Evolutionary conservation across 1,140 invertebrate species (phyloP), one percentile per base, ranked within the genome.

Genomic region (Rhopalosiphum padi): DNA sequence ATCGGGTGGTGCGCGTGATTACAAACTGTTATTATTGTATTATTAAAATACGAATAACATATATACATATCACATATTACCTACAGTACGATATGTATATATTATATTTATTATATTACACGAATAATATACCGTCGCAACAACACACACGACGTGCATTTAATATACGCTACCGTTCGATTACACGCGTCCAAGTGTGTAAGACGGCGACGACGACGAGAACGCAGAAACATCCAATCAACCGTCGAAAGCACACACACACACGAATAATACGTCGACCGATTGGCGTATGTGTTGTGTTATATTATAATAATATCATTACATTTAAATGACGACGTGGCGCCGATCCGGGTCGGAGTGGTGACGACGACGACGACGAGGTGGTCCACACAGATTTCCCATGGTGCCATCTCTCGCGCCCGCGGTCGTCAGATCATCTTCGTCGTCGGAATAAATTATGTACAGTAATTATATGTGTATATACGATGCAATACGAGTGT

Each of bases 361-460:
- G 30, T 25, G 35, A 41, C 68, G 68, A n/a, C 68, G 30, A 15
- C n/a, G 77, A n/a, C 23, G 30, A n/a, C 15, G 60, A 68, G 60
- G 60, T 18, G 60, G 41, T 86, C 41, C 41, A 35, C 87, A 35
- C 48, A 89, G 87, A 89, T 89, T 89, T 89, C 87, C 87, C 87
- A 89, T 89, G 87, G n/a, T 89, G 87, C 87, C 87, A 7, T 37
- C 87, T 23, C n/a, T 22, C 7, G 25, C 41, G 25, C 43, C 25
- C 4, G 21, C 37, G 60, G 30, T n/a, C 60, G 60, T n/a, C 60
- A n/a, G 60, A n/a, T 68, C 60, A 6, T 83, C 82, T 21, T 23
- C 77, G n/a, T 23, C 46, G 48, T 11, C 87, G 21, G 87, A 89
- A 89, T 89, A 53, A 89, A 89, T 89, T 89, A 89, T 11, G 18